These are phyloP conservation scores for Acronicta aceris DNA, from an alignment of 2,888 invertebrate species.

Conservation along the genomic window DNA sequence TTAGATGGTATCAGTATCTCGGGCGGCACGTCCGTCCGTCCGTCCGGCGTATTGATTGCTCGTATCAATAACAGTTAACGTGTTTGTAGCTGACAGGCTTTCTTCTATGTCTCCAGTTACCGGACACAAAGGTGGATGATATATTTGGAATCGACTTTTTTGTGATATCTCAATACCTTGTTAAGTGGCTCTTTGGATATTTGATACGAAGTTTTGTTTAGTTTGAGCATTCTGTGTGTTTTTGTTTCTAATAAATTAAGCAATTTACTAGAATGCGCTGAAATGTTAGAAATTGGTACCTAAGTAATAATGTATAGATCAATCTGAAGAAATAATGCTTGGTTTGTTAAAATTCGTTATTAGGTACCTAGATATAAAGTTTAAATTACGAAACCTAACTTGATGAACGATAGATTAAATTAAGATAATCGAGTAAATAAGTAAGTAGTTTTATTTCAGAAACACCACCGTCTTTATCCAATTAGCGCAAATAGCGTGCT, in stretches of 20 bases:
- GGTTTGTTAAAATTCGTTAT: too few species aligned
- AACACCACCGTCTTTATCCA: too few species aligned
- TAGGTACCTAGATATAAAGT: too few species aligned
- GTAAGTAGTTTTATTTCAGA: too few species aligned
- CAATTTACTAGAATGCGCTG: not conserved
- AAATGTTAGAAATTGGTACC: too few species aligned
- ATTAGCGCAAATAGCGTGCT: not conserved
- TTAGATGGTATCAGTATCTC: slow-evolving; percentile 20
- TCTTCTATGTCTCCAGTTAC: not conserved
- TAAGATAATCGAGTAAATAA: too few species aligned
- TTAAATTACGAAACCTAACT: too few species aligned
- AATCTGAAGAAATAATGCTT: too few species aligned
- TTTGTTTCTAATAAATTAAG: not conserved
- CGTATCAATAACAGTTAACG: slow-evolving; percentile 3
- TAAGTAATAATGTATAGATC: too few species aligned
- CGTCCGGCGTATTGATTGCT: slow-evolving; percentile 5
- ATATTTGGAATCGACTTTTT: slow-evolving; percentile 3
- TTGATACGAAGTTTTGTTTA: not conserved
- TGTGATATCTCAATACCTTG: slow-evolving; percentile 5
- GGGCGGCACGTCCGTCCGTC: slow-evolving; percentile 12
- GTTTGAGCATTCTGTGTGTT: not conserved
- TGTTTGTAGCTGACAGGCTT: slow-evolving; percentile 13
- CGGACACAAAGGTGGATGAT: slow-evolving; percentile 2
- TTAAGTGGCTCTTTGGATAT: not conserved
- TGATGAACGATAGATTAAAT: too few species aligned